phyloP scores from a whole-genome alignment of 2,888 invertebrate genomes.

The Athetis lepigone region DNA sequence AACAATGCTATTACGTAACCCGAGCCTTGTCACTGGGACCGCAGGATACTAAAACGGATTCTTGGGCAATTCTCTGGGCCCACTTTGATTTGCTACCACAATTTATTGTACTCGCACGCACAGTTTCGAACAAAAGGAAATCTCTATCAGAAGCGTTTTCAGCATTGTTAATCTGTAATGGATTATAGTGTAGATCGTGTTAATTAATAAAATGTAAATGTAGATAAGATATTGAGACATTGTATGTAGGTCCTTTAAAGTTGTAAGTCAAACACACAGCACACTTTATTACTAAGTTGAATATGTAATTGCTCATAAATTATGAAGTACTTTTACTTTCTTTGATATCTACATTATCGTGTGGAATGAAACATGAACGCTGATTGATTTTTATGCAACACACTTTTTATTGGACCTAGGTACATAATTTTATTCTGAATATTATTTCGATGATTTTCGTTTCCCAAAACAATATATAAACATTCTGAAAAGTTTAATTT shows the following conservation, averaged over 20 bases:
- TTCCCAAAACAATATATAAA: background rate
- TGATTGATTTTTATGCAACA: too few relatives aligned
- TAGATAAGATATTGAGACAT: background rate
- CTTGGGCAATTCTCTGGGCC: constrained; percentile 67
- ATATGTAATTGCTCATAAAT: too few relatives aligned
- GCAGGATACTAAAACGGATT: constrained; percentile 71
- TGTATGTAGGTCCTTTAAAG: background rate
- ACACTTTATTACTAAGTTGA: background rate
- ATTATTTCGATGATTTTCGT: background rate
- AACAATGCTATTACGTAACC: constrained; percentile 71
- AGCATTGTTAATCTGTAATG: constrained; percentile 52
- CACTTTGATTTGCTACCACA: constrained; percentile 70
- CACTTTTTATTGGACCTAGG: too few relatives aligned
- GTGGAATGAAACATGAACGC: too few relatives aligned
- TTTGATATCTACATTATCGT: background rate
- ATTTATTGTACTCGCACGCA: constrained; percentile 64
- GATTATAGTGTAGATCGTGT: constrained; percentile 40
- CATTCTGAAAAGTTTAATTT: background rate
- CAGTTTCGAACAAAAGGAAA: constrained; percentile 56
- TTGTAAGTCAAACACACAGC: too few relatives aligned
- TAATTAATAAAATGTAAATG: constrained; percentile 41
- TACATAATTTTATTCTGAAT: too few relatives aligned
- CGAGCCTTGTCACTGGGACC: constrained; percentile 69
- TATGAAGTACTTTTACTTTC: too few relatives aligned
- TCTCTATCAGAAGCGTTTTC: constrained; percentile 42